These are phyloP conservation scores for Paracanthobrama guichenoti DNA, from an alignment of 2,113 vertebrate species.

Conservation along the genomic window DNA sequence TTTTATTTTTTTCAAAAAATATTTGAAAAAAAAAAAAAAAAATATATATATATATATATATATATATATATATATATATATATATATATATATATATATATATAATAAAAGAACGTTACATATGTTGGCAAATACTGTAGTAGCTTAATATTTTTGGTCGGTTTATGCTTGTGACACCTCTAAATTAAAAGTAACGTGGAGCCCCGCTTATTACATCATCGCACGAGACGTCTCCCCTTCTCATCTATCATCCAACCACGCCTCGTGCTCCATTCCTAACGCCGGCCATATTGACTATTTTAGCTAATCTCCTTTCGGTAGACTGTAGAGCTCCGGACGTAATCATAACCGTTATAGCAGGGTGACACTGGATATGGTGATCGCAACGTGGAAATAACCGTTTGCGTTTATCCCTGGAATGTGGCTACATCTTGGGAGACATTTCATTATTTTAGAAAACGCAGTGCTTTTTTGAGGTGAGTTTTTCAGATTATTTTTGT, in stretches of 20 bases:
- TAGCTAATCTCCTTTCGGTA: constrained; percentile 66
- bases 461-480: constrained; percentile 48
- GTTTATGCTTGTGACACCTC: background rate
- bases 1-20: too few species aligned
- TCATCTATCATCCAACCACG: constrained; percentile 50
- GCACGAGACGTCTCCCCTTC: constrained; percentile 19
- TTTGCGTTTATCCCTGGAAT: background rate
- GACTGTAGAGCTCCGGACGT: constrained; percentile 58
- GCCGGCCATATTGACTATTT: constrained; percentile 72
- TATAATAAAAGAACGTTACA: background rate
- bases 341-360: constrained; percentile 18
- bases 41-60: too few species aligned
- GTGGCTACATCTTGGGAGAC: background rate
- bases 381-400: background rate
- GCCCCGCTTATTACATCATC: constrained; percentile 26
- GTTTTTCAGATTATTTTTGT: background rate
- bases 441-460: constrained; percentile 29
- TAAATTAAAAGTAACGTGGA: background rate
- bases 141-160: background rate
- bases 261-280: constrained; percentile 47
- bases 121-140: too few species aligned
- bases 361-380: constrained; percentile 15
- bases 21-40: too few species aligned
- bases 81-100: too few species aligned
- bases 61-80: too few species aligned